A percentile compares a stretch with the other conserved stretches of the same genome.
Conservation (phyloP, 2,888 invertebrate genomes). For the Cylloceria caligata region DNA sequence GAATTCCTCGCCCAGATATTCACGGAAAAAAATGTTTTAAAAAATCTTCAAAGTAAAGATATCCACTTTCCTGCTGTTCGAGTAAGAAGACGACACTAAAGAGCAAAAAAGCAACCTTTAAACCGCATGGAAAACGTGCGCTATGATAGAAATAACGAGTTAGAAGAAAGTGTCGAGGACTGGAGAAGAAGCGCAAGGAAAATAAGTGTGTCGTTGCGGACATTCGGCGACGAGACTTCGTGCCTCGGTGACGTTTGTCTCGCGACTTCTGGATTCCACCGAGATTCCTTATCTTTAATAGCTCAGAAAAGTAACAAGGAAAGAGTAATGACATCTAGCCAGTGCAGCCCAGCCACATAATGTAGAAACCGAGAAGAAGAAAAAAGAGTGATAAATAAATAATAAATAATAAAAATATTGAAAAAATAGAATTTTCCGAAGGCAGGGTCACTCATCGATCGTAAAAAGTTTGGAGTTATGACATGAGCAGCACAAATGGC, state of each 20-base stretch:
- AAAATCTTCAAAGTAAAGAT: conserved; percentile 9
- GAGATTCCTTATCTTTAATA: background rate
- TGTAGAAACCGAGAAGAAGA: background rate
- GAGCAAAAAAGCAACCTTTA: too few relatives aligned
- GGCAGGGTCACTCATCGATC: background rate
- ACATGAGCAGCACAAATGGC: conserved; percentile 72
- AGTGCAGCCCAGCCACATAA: background rate
- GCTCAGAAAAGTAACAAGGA: background rate
- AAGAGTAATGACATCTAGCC: background rate
- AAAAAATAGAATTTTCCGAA: background rate
- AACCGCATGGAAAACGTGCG: conserved; percentile 11
- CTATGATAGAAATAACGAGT: background rate
- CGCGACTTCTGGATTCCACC: background rate
- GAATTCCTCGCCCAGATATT: background rate
- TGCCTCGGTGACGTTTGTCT: conserved; percentile 3
- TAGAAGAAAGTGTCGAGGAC: conserved; percentile 6
- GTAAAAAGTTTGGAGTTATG: conserved; percentile 66
- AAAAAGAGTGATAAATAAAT: background rate
- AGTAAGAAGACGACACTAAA: background rate
- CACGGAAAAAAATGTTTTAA: background rate
- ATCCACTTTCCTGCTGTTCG: background rate
- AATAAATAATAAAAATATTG: too few relatives aligned
- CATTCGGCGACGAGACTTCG: conserved; percentile 12
- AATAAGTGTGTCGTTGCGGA: conserved; percentile 44
- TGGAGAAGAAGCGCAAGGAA: conserved; percentile 11